Percentiles rank a stretch among this genome's conserved stretches.
These are phyloP conservation scores for Labeo rohita DNA, from an alignment of 2,113 vertebrate genomes.

Conservation along the genomic window DNA sequence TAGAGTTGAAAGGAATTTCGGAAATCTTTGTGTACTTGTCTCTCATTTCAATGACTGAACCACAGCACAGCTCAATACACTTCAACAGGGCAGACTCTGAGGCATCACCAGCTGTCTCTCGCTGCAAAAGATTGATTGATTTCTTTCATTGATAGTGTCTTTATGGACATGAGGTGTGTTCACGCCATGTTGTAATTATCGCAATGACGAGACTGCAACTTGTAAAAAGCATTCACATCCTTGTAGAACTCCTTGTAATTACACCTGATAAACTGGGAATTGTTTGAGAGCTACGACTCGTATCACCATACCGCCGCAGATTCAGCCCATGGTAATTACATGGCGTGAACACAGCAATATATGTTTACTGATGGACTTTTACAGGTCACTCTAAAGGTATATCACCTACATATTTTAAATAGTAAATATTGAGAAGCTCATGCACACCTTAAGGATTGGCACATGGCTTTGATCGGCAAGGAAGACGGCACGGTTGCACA, in stretches of 20 bases:
- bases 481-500: constrained; percentile 93
- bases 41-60: constrained; percentile 85
- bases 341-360: no score
- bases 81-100: constrained; percentile 93
- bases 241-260: no score
- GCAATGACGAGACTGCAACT: no score
- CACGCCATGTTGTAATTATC: no score
- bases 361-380: not conserved
- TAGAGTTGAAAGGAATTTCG: constrained; percentile 94
- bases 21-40: constrained; percentile 83
- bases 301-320: no score
- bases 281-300: no score
- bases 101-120: constrained; percentile 88
- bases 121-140: constrained; percentile 65
- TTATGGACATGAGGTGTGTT: not conserved
- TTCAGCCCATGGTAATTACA: no score
- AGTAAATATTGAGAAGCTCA: not conserved
- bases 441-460: constrained; percentile 87
- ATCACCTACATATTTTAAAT: not conserved
- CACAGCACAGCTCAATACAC: constrained; percentile 90
- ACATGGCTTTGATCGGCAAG: constrained; percentile 84
- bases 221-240: no score
- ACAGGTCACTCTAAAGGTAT: not conserved
- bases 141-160: not conserved
- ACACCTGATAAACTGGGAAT: no score